Percentiles rank a stretch among this genome's conserved stretches.
These are phyloP conservation scores for Kryptolebias marmoratus DNA, from an alignment of 2,113 vertebrate species.

Conservation along the genomic window DNA sequence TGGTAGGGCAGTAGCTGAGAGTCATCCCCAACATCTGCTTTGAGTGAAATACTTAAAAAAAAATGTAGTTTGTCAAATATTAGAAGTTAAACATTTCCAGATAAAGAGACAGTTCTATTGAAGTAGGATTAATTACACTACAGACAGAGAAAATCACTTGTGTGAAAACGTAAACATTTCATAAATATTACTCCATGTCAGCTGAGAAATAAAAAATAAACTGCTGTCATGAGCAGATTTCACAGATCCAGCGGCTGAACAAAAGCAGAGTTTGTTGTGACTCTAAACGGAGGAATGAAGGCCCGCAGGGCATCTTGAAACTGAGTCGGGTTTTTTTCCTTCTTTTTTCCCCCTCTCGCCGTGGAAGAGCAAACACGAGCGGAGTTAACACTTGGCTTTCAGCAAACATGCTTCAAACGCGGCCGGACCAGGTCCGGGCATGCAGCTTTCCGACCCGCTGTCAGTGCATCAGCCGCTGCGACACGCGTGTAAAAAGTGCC, in stretches of 20 bases:
- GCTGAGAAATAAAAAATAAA: neutral
- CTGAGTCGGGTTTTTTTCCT: conserved; percentile 29
- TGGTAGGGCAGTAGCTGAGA: too few species aligned
- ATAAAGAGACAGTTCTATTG: too few species aligned
- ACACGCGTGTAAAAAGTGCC: conserved; percentile 11
- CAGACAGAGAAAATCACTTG: neutral
- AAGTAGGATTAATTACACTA: neutral
- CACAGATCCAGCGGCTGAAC: neutral
- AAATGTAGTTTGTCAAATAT: too few species aligned
- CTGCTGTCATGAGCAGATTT: neutral
- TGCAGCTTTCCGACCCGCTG: conserved; percentile 29
- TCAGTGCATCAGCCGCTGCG: conserved; percentile 29
- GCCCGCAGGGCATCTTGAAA: conserved; percentile 40
- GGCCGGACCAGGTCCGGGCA: conserved; percentile 57
- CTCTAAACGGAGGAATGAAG: conserved; percentile 32
- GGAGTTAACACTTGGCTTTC: conserved; percentile 46
- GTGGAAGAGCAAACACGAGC: conserved; percentile 42
- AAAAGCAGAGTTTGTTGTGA: conserved; percentile 17
- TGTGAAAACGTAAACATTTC: neutral
- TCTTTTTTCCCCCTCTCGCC: conserved; percentile 1
- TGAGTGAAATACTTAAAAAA: too few species aligned
- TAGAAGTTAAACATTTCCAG: neutral
- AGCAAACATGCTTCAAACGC: conserved; percentile 62
- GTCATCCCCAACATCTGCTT: too few species aligned
- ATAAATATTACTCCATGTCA: neutral